phyloP scores from a whole-genome alignment of 2,888 invertebrate species.

The Idaea straminata region DNA sequence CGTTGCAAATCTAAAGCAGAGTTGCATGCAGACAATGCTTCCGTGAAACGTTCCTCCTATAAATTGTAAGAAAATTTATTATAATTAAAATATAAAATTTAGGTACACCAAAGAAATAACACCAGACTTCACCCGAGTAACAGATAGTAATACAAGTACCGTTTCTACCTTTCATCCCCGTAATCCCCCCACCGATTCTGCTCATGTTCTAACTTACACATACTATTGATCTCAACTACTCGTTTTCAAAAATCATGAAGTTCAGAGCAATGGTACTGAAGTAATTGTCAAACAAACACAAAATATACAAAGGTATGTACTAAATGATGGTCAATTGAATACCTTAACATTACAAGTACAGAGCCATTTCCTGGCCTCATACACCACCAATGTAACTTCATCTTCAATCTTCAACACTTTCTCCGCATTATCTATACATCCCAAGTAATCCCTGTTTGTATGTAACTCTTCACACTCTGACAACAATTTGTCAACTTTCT shows the following conservation, averaged over 20 bases:
- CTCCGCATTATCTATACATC: slow-evolving; percentile 85
- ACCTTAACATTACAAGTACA: slow-evolving; percentile 87
- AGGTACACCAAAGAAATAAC: no score
- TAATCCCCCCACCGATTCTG: no score
- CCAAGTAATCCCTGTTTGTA: slow-evolving; percentile 82
- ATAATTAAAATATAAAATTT: no score
- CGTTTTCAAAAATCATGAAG: no score
- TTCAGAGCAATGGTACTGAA: no score
- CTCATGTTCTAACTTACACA: no score
- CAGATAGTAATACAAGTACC: no score
- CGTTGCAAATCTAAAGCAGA: slow-evolving; percentile 87
- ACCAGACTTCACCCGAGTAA: no score
- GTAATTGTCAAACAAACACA: no score
- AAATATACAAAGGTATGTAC: background rate
- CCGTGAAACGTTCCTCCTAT: slow-evolving; percentile 84
- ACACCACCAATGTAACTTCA: slow-evolving; percentile 85
- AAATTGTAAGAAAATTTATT: no score
- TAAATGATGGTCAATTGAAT: background rate
- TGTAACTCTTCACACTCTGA: slow-evolving; percentile 82
- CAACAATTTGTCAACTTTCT: slow-evolving; percentile 92
- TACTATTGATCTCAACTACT: no score
- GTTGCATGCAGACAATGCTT: slow-evolving; percentile 89
- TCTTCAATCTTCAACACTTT: slow-evolving; percentile 85
- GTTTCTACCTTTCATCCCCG: no score
- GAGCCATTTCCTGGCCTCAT: slow-evolving; percentile 86